Conservation (phyloP, 2,888 invertebrate species). For the Pristionchus maxplancki region DNA sequence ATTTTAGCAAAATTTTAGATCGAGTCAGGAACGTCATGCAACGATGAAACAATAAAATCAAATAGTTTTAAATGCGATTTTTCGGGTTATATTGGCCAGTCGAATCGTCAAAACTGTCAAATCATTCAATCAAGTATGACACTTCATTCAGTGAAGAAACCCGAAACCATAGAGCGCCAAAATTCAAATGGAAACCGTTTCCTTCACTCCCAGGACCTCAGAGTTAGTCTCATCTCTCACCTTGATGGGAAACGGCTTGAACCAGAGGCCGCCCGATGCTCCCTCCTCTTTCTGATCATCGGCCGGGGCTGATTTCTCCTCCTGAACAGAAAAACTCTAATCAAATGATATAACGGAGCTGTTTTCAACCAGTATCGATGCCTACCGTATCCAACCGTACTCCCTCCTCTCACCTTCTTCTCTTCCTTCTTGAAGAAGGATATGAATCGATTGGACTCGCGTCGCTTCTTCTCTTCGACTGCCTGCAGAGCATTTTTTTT, state of each 20-base stretch:
- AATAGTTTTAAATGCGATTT: not conserved
- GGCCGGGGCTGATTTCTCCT: not conserved
- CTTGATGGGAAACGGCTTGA: conserved; percentile 41
- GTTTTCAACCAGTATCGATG: not conserved
- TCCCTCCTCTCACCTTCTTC: conserved; percentile 54
- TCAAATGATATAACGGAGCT: not conserved
- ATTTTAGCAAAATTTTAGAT: not conserved
- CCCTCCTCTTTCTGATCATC: conserved; percentile 4
- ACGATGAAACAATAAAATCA: not conserved
- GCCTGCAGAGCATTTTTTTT: conserved; percentile 53
- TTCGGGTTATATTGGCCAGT: no score
- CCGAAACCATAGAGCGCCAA: not conserved
- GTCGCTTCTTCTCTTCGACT: conserved; percentile 63
- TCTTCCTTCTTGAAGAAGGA: conserved; percentile 68
- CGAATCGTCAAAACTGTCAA: no score
- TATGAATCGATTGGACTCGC: conserved; percentile 61
- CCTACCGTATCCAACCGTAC: not conserved
- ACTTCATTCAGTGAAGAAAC: no score
- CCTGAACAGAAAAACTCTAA: not conserved
- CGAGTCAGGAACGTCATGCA: not conserved
- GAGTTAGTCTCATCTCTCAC: no score
- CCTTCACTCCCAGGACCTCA: no score
- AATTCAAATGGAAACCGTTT: no score
- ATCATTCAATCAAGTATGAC: no score
- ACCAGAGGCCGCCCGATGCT: not conserved